These are phyloP conservation scores for Drosophila histrio DNA, from an alignment of 2,888 invertebrate species.

Conservation along the genomic window DNA sequence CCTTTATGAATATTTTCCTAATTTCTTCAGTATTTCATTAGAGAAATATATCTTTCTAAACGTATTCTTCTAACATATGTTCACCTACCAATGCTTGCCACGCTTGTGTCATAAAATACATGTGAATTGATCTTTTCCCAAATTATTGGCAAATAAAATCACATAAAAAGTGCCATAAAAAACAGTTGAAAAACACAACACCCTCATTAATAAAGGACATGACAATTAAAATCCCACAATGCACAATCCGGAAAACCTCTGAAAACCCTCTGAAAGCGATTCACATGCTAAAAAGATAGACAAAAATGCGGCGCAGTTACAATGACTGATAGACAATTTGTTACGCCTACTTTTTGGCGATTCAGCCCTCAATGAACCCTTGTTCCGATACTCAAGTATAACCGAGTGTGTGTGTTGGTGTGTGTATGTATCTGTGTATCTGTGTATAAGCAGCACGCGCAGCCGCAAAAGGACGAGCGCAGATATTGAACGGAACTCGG, in stretches of 20 bases:
- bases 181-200: constrained; percentile 46
- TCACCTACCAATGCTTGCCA: constrained; percentile 25
- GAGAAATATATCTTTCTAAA: background rate
- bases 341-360: constrained; percentile 78
- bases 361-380: constrained; percentile 34
- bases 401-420: background rate
- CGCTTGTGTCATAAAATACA: constrained; percentile 46
- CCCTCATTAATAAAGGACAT: constrained; percentile 67
- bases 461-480: constrained; percentile 39
- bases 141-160: constrained; percentile 31
- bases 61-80: too few species aligned
- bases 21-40: too few species aligned
- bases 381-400: background rate
- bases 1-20: too few species aligned
- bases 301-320: constrained; percentile 54
- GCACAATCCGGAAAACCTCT: constrained; percentile 31
- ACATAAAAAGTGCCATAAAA: constrained; percentile 55
- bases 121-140: background rate
- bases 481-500: constrained; percentile 26
- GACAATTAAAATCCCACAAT: constrained; percentile 74
- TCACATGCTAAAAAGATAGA: constrained; percentile 57
- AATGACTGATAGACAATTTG: constrained; percentile 82
- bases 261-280: constrained; percentile 22
- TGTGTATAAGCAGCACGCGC: constrained; percentile 66
- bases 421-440: constrained; percentile 4